Conservation (phyloP, 2,888 invertebrate genomes). For the Heliconius cydno region DNA sequence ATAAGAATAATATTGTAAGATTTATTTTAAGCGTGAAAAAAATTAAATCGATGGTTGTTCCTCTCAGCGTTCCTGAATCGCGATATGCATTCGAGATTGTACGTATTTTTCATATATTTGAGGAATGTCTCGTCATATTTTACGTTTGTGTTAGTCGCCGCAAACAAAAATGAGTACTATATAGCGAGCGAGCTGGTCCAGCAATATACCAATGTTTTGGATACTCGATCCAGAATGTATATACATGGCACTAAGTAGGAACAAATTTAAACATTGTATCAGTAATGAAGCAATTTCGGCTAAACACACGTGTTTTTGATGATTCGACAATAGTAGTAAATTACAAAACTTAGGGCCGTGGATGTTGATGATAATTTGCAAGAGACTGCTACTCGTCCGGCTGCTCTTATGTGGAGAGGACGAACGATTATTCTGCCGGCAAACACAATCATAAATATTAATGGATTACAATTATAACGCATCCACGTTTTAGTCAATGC, state of each 20-base stretch:
- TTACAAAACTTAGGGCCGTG: background rate
- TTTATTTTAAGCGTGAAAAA: background rate
- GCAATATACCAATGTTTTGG: constrained; percentile 34
- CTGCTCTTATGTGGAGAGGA: constrained; percentile 45
- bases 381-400: constrained; percentile 52
- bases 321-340: background rate
- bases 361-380: constrained; percentile 37
- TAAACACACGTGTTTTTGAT: background rate
- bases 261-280: constrained; percentile 35
- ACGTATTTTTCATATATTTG: constrained; percentile 51
- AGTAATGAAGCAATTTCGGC: no score
- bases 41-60: no score
- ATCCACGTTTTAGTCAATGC: constrained; percentile 52
- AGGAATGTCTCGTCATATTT: constrained; percentile 46
- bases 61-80: no score
- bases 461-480: constrained; percentile 51
- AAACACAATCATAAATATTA: constrained; percentile 43
- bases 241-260: constrained; percentile 48
- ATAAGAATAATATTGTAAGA: no score
- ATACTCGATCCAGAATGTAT: constrained; percentile 49
- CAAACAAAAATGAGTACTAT: constrained; percentile 47
- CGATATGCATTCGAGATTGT: constrained; percentile 48
- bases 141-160: constrained; percentile 49
- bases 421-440: constrained; percentile 49
- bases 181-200: constrained; percentile 43